These are phyloP conservation scores for Zophobas atratus DNA, from an alignment of 1,140 invertebrate species.

Conservation along the genomic window DNA sequence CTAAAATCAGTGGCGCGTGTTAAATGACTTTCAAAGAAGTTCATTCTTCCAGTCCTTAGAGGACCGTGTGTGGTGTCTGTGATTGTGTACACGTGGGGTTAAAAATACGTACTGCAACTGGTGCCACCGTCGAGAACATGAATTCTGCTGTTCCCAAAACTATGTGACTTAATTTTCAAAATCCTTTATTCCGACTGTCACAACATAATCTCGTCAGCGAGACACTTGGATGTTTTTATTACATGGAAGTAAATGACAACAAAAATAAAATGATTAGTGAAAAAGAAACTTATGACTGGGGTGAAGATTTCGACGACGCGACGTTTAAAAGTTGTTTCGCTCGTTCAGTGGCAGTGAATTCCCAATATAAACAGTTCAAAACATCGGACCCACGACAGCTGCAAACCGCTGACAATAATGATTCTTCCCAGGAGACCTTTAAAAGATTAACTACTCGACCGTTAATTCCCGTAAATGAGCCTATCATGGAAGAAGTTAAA, in stretches of 20 bases:
- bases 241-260: neutral
- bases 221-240: neutral
- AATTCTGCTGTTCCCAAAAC: too few relatives aligned
- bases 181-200: too few relatives aligned
- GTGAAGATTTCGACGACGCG: conserved; percentile 56
- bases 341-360: conserved; percentile 62
- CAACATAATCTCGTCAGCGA: neutral
- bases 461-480: conserved; percentile 15
- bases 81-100: too few relatives aligned
- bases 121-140: too few relatives aligned
- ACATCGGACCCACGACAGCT: conserved; percentile 49
- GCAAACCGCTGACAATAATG: conserved; percentile 37
- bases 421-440: conserved; percentile 39
- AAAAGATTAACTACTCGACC: conserved; percentile 24
- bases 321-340: conserved; percentile 65
- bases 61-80: neutral
- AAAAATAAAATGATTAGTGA: conserved; percentile 37
- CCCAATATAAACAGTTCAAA: conserved; percentile 59
- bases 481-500: conserved; percentile 48
- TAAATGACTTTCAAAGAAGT: conserved; percentile 16
- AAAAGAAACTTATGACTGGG: conserved; percentile 47
- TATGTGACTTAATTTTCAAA: too few relatives aligned
- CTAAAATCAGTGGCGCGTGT: conserved; percentile 26
- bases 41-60: neutral
- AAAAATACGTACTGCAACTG: too few relatives aligned